Evolutionary conservation across 2,888 invertebrate species (phyloP), one percentile per base, ranked within the genome.

Genomic region (Hyppa rectilinea): DNA sequence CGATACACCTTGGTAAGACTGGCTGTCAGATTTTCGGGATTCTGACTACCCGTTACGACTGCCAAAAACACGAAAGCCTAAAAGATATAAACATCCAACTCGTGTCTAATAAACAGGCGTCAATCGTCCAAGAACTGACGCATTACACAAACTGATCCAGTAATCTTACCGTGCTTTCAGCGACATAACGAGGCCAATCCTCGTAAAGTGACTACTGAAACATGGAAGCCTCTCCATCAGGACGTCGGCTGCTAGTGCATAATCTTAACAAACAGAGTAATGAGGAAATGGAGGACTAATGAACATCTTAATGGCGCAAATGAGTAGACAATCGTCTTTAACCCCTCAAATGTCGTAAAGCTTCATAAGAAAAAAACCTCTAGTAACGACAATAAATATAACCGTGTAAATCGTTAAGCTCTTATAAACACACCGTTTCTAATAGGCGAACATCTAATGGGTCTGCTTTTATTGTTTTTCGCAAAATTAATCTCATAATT

Each of bases 131-230:
- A n/a, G n/a, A n/a, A n/a, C n/a, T n/a, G 31, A 31, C 59, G 23
- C 31, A 26, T 31, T n/a, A 58, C 2, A 12, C 10, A 23, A 40
- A 49, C 23, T 34, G 43, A 60, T 60, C 36, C 47, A 34, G 31
- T 74, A 62, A 38, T 29, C n/a, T 52, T 38, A 40, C 49, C 26
- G 9, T 66, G 55, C 9, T 84, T 77, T 53, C 56, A 65, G 60
- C 52, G 71, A 63, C 53, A 75, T 87, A 89, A 91, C 82, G 90
- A 89, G 78, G 87, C 87, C 88, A 89, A 91, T 91, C 85, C 86
- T 85, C 88, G 84, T 90, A 87, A 90, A 91, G 82, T 84, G 82
- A 82, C 83, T 78, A 80, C 78, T 86, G 73, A 87, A 89, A 87
- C 85, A 87, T 81, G 71, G 87, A 84, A 86, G 80, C 76, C 85